Evolutionary conservation across 2,888 invertebrate genomes (phyloP).

Genomic region (Ophion ellenae): DNA sequence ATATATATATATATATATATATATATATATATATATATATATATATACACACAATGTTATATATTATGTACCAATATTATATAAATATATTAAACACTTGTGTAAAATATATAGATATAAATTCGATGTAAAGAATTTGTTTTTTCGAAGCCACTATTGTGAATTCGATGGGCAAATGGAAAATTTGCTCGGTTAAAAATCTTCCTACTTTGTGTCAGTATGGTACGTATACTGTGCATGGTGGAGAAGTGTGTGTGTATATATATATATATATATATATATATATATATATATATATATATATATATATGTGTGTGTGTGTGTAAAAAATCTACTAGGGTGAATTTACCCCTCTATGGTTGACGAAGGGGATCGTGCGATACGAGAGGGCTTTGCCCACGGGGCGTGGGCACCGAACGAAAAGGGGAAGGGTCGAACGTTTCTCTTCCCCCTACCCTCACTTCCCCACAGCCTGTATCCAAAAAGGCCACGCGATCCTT

Average conservation of each 20-base stretch:
- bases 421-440: conserved; percentile 55
- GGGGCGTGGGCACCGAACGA: conserved; percentile 72
- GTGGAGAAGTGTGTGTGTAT: background rate
- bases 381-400: conserved; percentile 71
- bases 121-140: background rate
- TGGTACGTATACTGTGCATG: background rate
- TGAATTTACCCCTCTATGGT: conserved; percentile 52
- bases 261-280: background rate
- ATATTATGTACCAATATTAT: too few relatives aligned
- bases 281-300: background rate
- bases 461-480: background rate
- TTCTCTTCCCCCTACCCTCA: conserved; percentile 30
- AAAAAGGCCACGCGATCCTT: conserved; percentile 16
- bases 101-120: too few relatives aligned
- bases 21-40: too few relatives aligned
- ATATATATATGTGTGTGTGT: background rate
- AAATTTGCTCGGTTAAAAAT: conserved; percentile 5
- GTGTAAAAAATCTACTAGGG: conserved; percentile 44
- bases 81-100: too few relatives aligned
- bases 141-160: background rate
- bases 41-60: too few relatives aligned
- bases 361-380: conserved; percentile 73
- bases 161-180: background rate
- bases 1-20: too few relatives aligned
- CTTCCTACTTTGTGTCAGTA: background rate